Evolutionary conservation across 2,797 vertebrate genomes (phyloP), one percentile per base, ranked within the genome.

Genomic region (Euphonia xanthogaster): DNA sequence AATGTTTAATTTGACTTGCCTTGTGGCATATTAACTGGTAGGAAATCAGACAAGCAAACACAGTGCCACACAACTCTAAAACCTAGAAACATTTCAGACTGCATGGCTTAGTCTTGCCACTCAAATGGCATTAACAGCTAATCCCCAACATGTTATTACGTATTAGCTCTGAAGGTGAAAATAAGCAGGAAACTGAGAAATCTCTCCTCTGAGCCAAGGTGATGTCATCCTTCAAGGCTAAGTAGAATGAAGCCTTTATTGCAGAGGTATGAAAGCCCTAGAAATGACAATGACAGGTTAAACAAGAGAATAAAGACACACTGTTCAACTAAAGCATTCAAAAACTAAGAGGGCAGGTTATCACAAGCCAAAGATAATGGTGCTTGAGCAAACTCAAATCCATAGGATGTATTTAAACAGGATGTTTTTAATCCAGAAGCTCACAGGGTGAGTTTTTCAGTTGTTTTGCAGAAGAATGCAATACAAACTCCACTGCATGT

Each of bases 111-210:
- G 12, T 57, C 51, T 91, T 30, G 11, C 27, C 60, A 30, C 33
- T 30, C 31, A 70, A 71, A 45, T 3, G 54, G 2, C 19, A 65
- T 50, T 42, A 77, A 71, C 9, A 79, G 14, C 5, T 74, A 77
- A 86, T 71, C 27, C 54, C 33, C 42, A 85, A 48, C 3, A 5
- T 3, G 4, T 8, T 83, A 88, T 95, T 97, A 97, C 97, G 75
- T 93, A 97, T 97, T 57, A 97, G 90, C 40, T 96, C 68, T 61
- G 96, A 88, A 66, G 94, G 37, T 57, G 95, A 92, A 93, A 97
- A 97, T 45, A 44, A 76, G 96, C 97, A 98, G 85, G 96, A 95
- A 77, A 97, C 2, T 5, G 91, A 97, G 75, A 97, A 98, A 30
- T 96, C 35, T 45, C 23, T 96, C 83, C 65, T 97, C 6, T 91